Percentiles rank a stretch among this genome's conserved stretches.
phyloP scores from a whole-genome alignment of 2,888 invertebrate species.

The Rotaria macrura region DNA sequence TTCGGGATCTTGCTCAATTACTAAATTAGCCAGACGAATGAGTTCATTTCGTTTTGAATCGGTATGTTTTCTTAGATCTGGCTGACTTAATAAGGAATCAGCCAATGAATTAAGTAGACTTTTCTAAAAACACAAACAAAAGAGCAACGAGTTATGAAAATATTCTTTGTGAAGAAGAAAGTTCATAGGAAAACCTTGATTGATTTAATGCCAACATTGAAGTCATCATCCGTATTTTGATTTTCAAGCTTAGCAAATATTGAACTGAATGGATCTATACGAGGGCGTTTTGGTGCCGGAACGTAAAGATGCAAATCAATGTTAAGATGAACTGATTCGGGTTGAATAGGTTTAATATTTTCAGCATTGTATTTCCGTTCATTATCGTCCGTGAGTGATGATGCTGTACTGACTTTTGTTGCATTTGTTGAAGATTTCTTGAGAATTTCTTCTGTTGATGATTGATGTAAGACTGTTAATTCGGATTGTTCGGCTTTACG shows the following conservation, averaged over 20 bases:
- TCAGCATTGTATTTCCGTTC: not conserved
- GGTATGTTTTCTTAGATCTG: conserved; percentile 41
- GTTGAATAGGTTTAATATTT: conserved; percentile 4
- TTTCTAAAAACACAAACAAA: conserved; percentile 31
- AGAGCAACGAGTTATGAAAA: conserved; percentile 29
- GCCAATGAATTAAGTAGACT: conserved; percentile 37
- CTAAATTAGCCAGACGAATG: conserved; percentile 38
- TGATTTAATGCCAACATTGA: not conserved
- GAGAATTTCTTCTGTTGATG: not conserved
- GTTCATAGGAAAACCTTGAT: not conserved
- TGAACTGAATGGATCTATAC: not conserved
- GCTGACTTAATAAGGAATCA: conserved; percentile 45
- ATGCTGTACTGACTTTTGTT: not conserved
- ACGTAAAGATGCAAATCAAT: not conserved
- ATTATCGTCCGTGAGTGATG: not conserved
- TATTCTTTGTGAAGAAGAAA: not conserved
- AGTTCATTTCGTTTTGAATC: conserved; percentile 41
- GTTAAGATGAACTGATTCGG: not conserved
- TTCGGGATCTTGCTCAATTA: conserved; percentile 47
- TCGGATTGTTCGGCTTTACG: not conserved
- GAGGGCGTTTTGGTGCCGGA: not conserved
- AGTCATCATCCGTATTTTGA: conserved; percentile 24
- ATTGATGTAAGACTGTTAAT: not conserved
- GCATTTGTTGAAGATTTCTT: not conserved
- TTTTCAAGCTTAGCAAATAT: not conserved